Percentiles rank a stretch among this genome's conserved stretches.
Conservation (phyloP, 2,113 vertebrate species). For the Chionomys nivalis region DNA sequence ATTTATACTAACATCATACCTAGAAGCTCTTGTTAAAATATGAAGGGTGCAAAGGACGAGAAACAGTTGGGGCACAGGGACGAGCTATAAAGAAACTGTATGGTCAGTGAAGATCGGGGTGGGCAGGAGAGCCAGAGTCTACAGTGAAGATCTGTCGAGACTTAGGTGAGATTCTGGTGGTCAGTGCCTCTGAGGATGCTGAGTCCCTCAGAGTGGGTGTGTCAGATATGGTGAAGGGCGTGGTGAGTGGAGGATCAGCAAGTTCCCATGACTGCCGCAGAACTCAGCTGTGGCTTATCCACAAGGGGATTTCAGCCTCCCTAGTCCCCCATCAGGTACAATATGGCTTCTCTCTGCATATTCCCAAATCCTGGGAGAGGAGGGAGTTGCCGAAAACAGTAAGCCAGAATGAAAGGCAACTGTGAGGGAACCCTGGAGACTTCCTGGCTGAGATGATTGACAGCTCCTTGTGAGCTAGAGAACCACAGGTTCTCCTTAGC, state of each 20-base stretch:
- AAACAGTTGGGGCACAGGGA: background rate
- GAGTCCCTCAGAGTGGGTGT: background rate
- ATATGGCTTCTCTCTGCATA: background rate
- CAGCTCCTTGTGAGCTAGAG: background rate
- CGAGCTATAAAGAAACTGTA: background rate
- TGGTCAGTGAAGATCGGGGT: background rate
- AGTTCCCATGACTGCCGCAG: background rate
- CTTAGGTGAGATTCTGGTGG: background rate
- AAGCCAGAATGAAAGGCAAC: background rate
- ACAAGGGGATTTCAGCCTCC: background rate
- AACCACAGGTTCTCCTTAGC: background rate
- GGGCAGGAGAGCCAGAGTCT: too few relatives aligned
- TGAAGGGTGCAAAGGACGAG: background rate
- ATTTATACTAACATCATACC: background rate
- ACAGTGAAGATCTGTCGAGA: background rate
- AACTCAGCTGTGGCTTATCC: background rate
- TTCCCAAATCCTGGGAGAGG: background rate
- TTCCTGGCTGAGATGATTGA: background rate
- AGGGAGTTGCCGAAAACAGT: background rate
- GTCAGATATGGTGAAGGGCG: fast-evolving
- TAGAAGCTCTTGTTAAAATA: background rate
- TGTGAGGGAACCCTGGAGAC: background rate
- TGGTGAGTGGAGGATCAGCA: background rate
- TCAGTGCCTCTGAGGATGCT: background rate
- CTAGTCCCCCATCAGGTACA: background rate